Conservation (phyloP, 1,140 invertebrate genomes). For the Cotesia glomerata region DNA sequence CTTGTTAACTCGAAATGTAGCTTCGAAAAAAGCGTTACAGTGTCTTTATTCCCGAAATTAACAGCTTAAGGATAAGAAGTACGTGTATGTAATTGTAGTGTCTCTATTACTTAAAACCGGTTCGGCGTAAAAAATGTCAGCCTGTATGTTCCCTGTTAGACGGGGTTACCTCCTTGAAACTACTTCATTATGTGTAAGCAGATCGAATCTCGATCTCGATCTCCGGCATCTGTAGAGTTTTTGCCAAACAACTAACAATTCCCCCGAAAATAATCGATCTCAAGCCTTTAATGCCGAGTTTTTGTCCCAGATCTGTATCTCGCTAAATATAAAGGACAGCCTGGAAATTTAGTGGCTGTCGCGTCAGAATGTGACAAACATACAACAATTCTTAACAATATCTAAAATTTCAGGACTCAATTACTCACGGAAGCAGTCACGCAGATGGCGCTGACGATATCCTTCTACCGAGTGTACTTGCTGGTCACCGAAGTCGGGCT, state of each 20-base stretch:
- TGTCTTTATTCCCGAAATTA: conserved; percentile 4
- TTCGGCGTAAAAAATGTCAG: background rate
- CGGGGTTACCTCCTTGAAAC: background rate
- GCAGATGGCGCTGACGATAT: conserved; percentile 55
- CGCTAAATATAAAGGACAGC: background rate
- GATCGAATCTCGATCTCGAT: background rate
- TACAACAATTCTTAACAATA: background rate
- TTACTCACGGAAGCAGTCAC: conserved; percentile 55
- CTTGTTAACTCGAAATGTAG: too few species aligned
- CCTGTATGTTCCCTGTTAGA: background rate
- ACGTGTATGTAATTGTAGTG: conserved; percentile 11
- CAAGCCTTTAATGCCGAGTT: background rate
- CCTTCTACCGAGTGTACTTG: conserved; percentile 57
- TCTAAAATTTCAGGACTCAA: conserved; percentile 45
- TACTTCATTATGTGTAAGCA: too few species aligned
- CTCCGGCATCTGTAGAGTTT: background rate
- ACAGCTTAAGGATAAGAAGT: background rate
- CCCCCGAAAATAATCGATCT: background rate
- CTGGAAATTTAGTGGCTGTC: conserved; percentile 31
- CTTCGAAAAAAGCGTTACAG: background rate
- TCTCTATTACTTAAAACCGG: conserved; percentile 15
- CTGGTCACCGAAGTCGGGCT: conserved; percentile 53
- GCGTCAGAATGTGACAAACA: background rate
- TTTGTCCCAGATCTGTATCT: conserved; percentile 16
- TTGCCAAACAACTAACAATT: background rate